Evolutionary conservation across 2,888 invertebrate genomes (phyloP), one percentile per base, ranked within the genome.

Genomic region (Epistrophe eligans): DNA sequence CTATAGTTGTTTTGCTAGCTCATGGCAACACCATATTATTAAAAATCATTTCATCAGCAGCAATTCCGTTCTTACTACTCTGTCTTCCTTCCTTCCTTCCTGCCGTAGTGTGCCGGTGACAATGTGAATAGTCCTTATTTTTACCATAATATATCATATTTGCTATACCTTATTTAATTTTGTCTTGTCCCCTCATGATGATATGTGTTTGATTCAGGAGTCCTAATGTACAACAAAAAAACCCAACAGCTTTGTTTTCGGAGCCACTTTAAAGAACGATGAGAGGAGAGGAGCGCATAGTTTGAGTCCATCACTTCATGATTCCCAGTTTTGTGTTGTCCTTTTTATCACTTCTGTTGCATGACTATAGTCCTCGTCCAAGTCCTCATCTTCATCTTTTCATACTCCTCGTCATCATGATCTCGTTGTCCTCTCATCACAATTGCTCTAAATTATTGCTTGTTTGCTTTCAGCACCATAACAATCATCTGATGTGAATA

Each of bases 401-500:
- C 32, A 32, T 32, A 32, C n/a, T 43, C n/a, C 45, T n/a, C 8
- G 0, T 8, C 8, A 4, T 45, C n/a, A n/a, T 45, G 15, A n/a
- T 45, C 45, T 45, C n/a, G n/a, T 45, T 8, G 45, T 8, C 45
- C 45, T n/a, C 45, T 45, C 8, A 3, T n/a, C 45, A 45, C 45
- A 45, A 45, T 45, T 45, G n/a, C 45, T 45, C n/a, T 45, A 45
- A 45, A 45, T 45, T n/a, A 45, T 45, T n/a, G 45, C 45, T 45
- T 45, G 45, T 45, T 45, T 45, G 45, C 8, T n/a, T 5, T n/a
- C 45, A 45, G 45, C n/a, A 45, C 7, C 8, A 45, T 45, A n/a
- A 15, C 43, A 45, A n/a, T 45, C 45, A 45, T 45, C 45, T 45
- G 45, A 45, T 45, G n/a, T 45, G 45, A n/a, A n/a, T 45, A n/a